Evolutionary conservation across 1,140 invertebrate genomes (phyloP).

Genomic region (Micrasema minimum): DNA sequence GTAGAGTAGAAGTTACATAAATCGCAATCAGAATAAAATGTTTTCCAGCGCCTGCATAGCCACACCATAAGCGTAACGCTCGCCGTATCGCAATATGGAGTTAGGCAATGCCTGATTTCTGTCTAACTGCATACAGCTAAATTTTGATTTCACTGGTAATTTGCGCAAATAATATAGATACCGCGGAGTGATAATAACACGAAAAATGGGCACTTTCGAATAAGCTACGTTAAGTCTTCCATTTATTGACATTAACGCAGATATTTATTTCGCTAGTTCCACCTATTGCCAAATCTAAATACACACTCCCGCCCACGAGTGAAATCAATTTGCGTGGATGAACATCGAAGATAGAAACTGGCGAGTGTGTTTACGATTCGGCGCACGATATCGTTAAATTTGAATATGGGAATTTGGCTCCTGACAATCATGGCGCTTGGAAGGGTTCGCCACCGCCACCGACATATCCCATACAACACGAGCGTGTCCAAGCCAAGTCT

Average conservation of each 20-base stretch:
- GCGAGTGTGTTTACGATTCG: constrained; percentile 12
- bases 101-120: too few relatives aligned
- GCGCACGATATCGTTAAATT: constrained; percentile 26
- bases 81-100: too few relatives aligned
- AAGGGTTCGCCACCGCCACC: background rate
- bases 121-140: too few relatives aligned
- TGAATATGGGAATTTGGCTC: constrained; percentile 37
- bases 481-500: constrained; percentile 33
- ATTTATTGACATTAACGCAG: background rate
- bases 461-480: constrained; percentile 18
- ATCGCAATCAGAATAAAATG: too few relatives aligned
- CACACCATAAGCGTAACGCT: too few relatives aligned
- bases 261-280: background rate
- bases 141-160: too few relatives aligned
- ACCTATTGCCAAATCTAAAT: constrained; percentile 15
- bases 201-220: too few relatives aligned
- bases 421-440: constrained; percentile 19
- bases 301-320: constrained; percentile 2
- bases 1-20: too few relatives aligned
- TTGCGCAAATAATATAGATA: too few relatives aligned
- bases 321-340: constrained; percentile 30
- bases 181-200: too few relatives aligned
- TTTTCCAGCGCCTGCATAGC: too few relatives aligned
- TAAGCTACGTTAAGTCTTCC: background rate
- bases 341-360: background rate